Evolutionary conservation across 2,113 vertebrate species (phyloP).

Genomic region (Paradisaea rubra): DNA sequence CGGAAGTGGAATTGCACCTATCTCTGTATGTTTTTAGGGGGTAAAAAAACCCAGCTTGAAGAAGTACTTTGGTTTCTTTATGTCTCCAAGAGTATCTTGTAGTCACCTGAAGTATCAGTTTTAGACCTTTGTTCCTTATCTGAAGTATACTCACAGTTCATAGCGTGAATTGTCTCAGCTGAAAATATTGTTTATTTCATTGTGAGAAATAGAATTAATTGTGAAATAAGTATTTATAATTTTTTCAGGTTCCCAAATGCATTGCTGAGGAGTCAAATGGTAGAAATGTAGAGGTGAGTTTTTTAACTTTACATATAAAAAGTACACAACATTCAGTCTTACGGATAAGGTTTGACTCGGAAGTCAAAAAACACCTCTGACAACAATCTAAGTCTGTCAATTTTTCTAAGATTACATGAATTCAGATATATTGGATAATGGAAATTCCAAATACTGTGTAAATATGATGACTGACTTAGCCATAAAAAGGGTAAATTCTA

Average conservation of each 20-base stretch:
- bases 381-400: neutral
- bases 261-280: neutral
- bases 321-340: neutral
- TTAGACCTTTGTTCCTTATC: neutral
- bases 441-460: neutral
- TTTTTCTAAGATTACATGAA: neutral
- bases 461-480: neutral
- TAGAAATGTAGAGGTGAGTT: neutral
- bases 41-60: neutral
- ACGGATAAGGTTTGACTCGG: neutral
- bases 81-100: neutral
- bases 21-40: neutral
- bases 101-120: neutral
- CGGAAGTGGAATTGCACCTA: neutral
- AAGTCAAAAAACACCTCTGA: neutral
- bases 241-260: neutral
- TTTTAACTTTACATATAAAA: neutral
- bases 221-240: neutral
- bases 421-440: neutral
- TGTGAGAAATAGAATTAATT: neutral
- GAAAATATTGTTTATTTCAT: neutral
- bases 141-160: neutral
- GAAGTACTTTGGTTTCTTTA: neutral
- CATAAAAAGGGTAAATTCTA: neutral
- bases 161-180: neutral